phyloP scores from a whole-genome alignment of 2,888 invertebrate species.

The Phrixothrix hirtus region DNA sequence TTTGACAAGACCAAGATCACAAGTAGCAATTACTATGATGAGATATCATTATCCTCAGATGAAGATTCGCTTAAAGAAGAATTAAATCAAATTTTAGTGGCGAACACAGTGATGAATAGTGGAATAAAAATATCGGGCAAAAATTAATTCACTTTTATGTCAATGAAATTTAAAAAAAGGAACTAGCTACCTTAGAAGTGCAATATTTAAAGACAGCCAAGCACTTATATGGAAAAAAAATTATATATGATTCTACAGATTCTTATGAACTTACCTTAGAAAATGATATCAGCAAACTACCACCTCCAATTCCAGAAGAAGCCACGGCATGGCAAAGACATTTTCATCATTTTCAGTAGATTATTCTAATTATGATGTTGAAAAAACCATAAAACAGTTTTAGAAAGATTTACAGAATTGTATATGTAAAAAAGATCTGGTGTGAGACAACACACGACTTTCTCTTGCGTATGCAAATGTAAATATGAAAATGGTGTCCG shows the following conservation, averaged over 20 bases:
- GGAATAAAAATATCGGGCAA: neutral
- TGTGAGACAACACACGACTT: too few relatives aligned
- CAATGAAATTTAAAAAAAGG: neutral
- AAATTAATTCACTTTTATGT: neutral
- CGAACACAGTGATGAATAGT: neutral
- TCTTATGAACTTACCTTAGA: neutral
- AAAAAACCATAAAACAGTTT: too few relatives aligned
- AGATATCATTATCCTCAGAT: neutral
- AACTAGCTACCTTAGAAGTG: neutral
- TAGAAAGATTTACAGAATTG: too few relatives aligned
- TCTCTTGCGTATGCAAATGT: too few relatives aligned
- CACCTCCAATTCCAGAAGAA: neutral
- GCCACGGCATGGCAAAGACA: neutral
- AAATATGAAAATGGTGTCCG: too few relatives aligned
- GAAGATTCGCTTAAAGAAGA: neutral
- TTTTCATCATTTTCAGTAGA: neutral
- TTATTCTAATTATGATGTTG: neutral
- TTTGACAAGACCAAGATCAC: neutral
- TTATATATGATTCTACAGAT: neutral
- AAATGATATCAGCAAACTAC: neutral
- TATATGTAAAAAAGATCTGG: too few relatives aligned
- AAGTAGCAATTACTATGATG: neutral
- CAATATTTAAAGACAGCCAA: neutral
- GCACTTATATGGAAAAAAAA: neutral
- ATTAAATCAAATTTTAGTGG: too few relatives aligned